A percentile compares a stretch with the other conserved stretches of the same genome.
Evolutionary conservation across 2,113 vertebrate genomes (phyloP).

Genomic region (Podarcis cretensis): DNA sequence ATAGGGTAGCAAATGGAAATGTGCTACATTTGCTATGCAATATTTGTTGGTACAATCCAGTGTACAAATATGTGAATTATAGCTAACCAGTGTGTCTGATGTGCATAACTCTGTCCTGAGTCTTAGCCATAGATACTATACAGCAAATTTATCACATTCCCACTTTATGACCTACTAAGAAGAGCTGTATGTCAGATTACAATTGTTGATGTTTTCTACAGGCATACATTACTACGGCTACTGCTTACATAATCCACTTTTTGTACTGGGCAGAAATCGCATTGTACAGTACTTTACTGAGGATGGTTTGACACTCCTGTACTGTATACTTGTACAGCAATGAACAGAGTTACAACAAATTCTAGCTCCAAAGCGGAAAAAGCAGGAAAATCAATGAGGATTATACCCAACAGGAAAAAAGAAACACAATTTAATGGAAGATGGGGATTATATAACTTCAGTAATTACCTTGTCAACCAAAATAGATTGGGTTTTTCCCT

Average conservation of each 20-base stretch:
- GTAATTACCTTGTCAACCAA: slow-evolving; percentile 14
- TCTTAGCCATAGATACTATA: neutral
- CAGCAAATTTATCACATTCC: neutral
- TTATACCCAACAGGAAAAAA: slow-evolving; percentile 28
- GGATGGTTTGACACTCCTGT: neutral
- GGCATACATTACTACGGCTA: neutral
- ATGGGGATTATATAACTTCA: slow-evolving; percentile 32
- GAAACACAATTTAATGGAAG: slow-evolving; percentile 2
- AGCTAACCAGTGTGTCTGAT: neutral
- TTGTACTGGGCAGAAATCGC: neutral
- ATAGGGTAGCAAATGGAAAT: neutral
- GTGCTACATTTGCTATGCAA: neutral
- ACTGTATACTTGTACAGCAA: neutral
- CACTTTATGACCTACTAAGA: neutral
- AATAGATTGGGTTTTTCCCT: slow-evolving; percentile 4
- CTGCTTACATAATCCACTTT: neutral
- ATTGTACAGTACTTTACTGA: neutral
- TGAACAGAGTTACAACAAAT: neutral
- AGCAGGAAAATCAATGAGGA: neutral
- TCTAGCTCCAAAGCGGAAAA: neutral
- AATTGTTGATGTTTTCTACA: neutral
- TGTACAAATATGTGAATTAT: neutral
- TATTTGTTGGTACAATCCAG: neutral
- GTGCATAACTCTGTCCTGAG: no score
- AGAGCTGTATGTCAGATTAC: neutral